Evolutionary conservation across 2,888 invertebrate species (phyloP), one percentile per base, ranked within the genome.

Genomic region (Drosophila nr. perissopoda): DNA sequence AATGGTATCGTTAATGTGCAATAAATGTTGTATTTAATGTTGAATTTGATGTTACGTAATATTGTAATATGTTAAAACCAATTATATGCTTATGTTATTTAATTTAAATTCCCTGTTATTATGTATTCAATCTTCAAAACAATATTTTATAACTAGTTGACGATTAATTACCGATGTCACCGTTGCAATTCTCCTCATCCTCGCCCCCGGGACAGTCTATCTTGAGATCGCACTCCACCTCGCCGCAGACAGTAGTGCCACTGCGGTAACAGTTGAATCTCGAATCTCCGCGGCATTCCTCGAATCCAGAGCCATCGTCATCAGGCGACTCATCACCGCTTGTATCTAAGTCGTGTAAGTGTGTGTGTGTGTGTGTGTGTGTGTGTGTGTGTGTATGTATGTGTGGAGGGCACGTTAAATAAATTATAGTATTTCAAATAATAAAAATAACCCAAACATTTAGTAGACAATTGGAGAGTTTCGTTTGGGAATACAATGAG

Each of bases 141-240:
- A 29, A 29, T 29, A 29, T 29, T 29, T 29, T 29, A 29, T 29
- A 29, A 7, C 29, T 7, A 7, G 29, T 29, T 29, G 29, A 29
- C 29, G 29, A 29, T 29, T 29, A 29, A 29, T 78, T 83, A 83
- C 83, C 83, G 63, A 21, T 29, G 61, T 3, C 0, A 18, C 3
- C 2, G 7, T 0, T 54, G 76, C 93, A 93, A 67, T 81, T 69
- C 18, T 72, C 61, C 80, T 93, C 93, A 78, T 93, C 93, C 75
- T 93, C 93, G 66, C 91, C 91, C 64, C 90, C 51, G 33, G 92
- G 91, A 82, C 93, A 93, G 69, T 93, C 88, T 27, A 49, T 61
- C 2, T 18, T 53, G 40, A 84, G 88, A 73, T 93, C 92, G 76
- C 93, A 93, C 27, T 69, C 73, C 71, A 90, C 85, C 11, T 91